Conservation (phyloP, 2,113 vertebrate genomes). For the Sus scrofa region DNA sequence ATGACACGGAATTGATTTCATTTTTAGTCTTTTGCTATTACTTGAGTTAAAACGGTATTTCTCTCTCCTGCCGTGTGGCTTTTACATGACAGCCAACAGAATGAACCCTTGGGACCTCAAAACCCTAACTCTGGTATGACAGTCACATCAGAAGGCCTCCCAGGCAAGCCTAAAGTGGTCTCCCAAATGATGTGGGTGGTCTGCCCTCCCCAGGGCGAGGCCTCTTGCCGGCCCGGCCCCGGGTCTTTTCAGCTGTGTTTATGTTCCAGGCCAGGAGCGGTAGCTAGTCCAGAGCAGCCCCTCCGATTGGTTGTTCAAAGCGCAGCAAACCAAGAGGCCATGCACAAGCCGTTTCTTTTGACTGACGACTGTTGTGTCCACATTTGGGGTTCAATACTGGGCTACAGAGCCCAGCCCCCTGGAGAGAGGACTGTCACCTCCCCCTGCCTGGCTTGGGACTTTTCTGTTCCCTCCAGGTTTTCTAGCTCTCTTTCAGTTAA, state of each 20-base stretch:
- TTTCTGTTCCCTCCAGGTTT: not conserved
- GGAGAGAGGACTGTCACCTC: not conserved
- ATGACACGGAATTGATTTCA: conserved; percentile 41
- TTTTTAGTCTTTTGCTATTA: conserved; percentile 43
- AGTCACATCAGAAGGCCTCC: not conserved
- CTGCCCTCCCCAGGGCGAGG: not conserved
- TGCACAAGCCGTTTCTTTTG: not conserved
- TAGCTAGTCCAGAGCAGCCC: not conserved
- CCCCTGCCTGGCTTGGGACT: not conserved
- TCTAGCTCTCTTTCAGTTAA: not conserved
- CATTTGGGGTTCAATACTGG: not conserved
- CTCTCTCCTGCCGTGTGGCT: conserved; percentile 30
- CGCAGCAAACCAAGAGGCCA: not conserved
- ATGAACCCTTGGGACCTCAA: conserved; percentile 60
- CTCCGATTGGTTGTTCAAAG: not conserved
- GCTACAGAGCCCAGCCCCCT: not conserved
- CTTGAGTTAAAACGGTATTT: conserved; percentile 50
- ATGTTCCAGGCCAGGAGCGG: not conserved
- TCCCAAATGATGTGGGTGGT: not conserved
- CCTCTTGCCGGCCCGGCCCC: not conserved
- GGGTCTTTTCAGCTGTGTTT: not conserved
- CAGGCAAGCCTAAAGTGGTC: not conserved
- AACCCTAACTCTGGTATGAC: conserved; percentile 45
- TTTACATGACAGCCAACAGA: conserved; percentile 44
- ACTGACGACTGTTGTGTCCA: not conserved